phyloP scores from a whole-genome alignment of 2,113 vertebrate species.

The Daboia siamensis region DNA sequence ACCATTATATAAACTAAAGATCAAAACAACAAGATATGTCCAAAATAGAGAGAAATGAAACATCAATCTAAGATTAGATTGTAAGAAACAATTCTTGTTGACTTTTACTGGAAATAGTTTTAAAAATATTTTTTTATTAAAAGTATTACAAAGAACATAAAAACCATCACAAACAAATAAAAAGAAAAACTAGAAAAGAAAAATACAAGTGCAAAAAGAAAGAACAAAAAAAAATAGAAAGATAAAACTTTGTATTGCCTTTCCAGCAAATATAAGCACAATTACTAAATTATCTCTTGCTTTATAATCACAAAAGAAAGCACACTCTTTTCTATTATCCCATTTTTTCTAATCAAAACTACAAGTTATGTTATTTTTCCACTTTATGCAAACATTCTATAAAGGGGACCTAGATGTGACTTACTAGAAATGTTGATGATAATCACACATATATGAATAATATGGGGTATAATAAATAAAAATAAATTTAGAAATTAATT shows the following conservation, averaged over 20 bases:
- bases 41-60: neutral
- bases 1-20: neutral
- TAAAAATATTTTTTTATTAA: no score
- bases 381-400: neutral
- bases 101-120: neutral
- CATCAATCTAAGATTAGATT: neutral
- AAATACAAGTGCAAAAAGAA: neutral
- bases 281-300: neutral
- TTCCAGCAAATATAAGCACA: neutral
- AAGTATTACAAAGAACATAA: neutral
- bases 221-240: neutral
- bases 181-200: neutral
- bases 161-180: neutral
- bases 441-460: neutral
- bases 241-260: neutral
- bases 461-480: neutral
- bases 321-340: neutral
- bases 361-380: neutral
- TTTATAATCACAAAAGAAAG: neutral
- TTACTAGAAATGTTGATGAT: neutral
- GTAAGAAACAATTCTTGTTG: neutral
- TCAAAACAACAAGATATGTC: neutral
- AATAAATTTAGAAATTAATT: neutral
- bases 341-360: neutral
- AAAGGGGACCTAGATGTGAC: neutral